phyloP scores from a whole-genome alignment of 2,888 invertebrate species.

The Melanargia galathea region DNA sequence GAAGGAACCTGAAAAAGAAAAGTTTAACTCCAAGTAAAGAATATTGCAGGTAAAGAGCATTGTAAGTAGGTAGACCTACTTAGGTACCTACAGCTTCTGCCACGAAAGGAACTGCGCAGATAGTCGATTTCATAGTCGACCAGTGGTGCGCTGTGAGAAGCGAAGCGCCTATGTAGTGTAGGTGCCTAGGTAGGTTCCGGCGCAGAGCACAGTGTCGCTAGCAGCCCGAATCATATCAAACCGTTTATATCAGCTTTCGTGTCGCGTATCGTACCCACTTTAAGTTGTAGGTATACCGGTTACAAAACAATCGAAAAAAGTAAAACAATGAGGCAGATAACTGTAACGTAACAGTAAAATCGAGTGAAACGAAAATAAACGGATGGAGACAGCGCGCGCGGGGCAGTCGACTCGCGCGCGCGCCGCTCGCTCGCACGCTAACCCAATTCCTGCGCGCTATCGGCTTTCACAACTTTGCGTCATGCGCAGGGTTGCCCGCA shows the following conservation, averaged over 20 bases:
- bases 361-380: slow-evolving; percentile 44
- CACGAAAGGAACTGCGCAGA: too few species aligned
- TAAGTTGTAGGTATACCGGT: neutral
- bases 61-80: too few species aligned
- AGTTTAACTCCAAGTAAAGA: too few species aligned
- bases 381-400: slow-evolving; percentile 45
- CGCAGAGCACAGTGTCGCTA: too few species aligned
- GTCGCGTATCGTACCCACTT: slow-evolving; percentile 5
- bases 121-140: too few species aligned
- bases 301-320: slow-evolving; percentile 31
- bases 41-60: too few species aligned
- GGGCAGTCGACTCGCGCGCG: slow-evolving; percentile 26
- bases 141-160: too few species aligned
- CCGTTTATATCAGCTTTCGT: neutral
- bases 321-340: slow-evolving; percentile 38
- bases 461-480: slow-evolving; percentile 78
- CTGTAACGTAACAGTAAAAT: slow-evolving; percentile 43
- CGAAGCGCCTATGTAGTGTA: too few species aligned
- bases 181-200: too few species aligned
- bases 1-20: too few species aligned
- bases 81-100: too few species aligned
- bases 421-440: slow-evolving; percentile 47
- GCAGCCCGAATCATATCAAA: neutral
- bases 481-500: slow-evolving; percentile 39
- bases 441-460: slow-evolving; percentile 69